Evolutionary conservation across 2,113 vertebrate species (phyloP).

Genomic region (Octodon degus): DNA sequence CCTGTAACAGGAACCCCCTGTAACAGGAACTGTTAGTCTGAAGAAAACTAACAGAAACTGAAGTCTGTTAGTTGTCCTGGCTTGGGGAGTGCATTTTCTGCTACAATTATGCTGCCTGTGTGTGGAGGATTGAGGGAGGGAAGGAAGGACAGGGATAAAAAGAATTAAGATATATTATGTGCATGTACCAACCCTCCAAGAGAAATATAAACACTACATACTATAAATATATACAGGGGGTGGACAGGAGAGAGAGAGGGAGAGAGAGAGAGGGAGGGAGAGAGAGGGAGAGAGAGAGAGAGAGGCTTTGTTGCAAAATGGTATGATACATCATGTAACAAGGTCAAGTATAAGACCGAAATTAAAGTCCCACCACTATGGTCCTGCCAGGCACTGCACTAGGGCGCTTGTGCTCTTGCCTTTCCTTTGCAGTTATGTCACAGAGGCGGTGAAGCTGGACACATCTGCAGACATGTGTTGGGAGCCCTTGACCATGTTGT

Average conservation of each 20-base stretch:
- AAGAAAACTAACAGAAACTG: too few species aligned
- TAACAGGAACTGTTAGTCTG: not conserved
- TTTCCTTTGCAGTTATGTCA: not conserved
- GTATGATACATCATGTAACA: not conserved
- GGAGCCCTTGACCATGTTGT: not conserved
- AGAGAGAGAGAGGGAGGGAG: not conserved
- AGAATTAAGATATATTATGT: not conserved
- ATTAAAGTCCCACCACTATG: not conserved
- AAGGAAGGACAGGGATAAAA: not conserved
- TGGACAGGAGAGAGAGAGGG: not conserved
- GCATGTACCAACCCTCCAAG: not conserved
- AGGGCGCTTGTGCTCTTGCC: not conserved
- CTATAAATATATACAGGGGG: not conserved
- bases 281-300: not conserved
- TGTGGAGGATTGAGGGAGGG: not conserved
- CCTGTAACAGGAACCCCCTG: too few species aligned
- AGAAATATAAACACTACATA: not conserved
- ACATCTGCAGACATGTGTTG: not conserved
- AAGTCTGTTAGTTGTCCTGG: too few species aligned
- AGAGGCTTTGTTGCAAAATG: not conserved
- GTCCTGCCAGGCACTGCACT: too few species aligned
- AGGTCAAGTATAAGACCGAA: not conserved
- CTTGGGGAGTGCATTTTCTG: not conserved
- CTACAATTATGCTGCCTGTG: not conserved
- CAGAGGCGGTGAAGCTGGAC: not conserved